phyloP scores from a whole-genome alignment of 2,113 vertebrate species.

The Dendropsophus ebraccatus region DNA sequence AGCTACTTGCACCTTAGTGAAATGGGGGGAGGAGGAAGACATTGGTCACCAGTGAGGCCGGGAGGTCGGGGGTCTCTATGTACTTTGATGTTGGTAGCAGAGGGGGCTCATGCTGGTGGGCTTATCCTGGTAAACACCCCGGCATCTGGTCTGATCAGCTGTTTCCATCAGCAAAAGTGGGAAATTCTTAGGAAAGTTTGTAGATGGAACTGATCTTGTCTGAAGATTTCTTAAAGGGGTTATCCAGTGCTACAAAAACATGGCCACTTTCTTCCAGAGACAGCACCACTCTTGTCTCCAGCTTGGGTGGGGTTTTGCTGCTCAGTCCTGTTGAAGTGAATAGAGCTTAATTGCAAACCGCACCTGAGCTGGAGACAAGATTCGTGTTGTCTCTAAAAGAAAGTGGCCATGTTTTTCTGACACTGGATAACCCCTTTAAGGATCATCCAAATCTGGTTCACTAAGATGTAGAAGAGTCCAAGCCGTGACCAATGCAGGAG shows the following conservation, averaged over 20 bases:
- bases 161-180: not conserved
- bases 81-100: not conserved
- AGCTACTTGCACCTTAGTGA: not conserved
- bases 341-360: too few relatives aligned
- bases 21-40: not conserved
- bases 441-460: too few relatives aligned
- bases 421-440: too few relatives aligned
- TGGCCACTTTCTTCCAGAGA: too few relatives aligned
- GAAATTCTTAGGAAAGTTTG: not conserved
- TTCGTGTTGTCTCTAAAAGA: too few relatives aligned
- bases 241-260: too few relatives aligned
- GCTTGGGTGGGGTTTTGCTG: too few relatives aligned
- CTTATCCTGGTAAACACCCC: not conserved
- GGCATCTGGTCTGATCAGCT: not conserved
- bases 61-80: conserved; percentile 6
- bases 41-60: not conserved
- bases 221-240: too few relatives aligned
- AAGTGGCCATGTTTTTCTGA: too few relatives aligned
- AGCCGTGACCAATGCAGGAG: not conserved
- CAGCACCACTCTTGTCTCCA: too few relatives aligned
- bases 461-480: not conserved
- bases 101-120: conserved; percentile 3
- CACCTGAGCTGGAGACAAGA: too few relatives aligned
- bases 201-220: not conserved
- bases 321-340: too few relatives aligned